A percentile compares a stretch with the other conserved stretches of the same genome.
These are phyloP conservation scores for Merodon equestris DNA, from an alignment of 2,888 invertebrate genomes.

Conservation along the genomic window DNA sequence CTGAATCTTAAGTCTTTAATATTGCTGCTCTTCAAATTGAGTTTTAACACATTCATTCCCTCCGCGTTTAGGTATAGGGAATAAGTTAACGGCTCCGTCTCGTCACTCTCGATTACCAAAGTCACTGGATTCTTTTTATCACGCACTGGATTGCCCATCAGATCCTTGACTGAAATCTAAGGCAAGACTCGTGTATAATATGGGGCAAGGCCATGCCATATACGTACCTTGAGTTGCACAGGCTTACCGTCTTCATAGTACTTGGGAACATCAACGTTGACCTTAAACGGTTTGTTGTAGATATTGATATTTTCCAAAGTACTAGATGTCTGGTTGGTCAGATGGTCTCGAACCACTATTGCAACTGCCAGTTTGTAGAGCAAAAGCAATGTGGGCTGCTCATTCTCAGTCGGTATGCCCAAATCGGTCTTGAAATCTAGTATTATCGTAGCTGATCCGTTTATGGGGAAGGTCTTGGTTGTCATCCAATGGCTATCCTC, in stretches of 20 bases:
- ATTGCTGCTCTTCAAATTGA: too few relatives aligned
- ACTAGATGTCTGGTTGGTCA: neutral
- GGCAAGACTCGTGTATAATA: neutral
- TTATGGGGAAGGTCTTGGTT: constrained; percentile 71
- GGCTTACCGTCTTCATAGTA: constrained; percentile 93
- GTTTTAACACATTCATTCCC: too few relatives aligned
- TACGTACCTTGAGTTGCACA: constrained; percentile 75
- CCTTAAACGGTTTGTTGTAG: neutral
- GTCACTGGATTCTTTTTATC: constrained; percentile 80
- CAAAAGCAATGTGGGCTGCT: neutral
- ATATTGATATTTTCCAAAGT: neutral
- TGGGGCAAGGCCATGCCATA: neutral
- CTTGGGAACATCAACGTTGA: constrained; percentile 80
- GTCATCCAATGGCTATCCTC: constrained; percentile 27
- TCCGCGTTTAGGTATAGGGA: too few relatives aligned
- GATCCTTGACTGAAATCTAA: constrained; percentile 80
- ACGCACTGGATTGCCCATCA: constrained; percentile 83
- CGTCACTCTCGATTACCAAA: too few relatives aligned
- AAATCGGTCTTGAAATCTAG: constrained; percentile 88
- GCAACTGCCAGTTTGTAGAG: neutral
- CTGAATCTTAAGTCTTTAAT: too few relatives aligned
- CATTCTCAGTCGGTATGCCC: constrained; percentile 75
- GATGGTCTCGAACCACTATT: neutral
- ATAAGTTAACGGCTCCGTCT: too few relatives aligned
- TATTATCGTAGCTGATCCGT: constrained; percentile 82